Evolutionary conservation across 2,797 vertebrate genomes (phyloP), one percentile per base, ranked within the genome.

Genomic region (Anisognathus igniventris): DNA sequence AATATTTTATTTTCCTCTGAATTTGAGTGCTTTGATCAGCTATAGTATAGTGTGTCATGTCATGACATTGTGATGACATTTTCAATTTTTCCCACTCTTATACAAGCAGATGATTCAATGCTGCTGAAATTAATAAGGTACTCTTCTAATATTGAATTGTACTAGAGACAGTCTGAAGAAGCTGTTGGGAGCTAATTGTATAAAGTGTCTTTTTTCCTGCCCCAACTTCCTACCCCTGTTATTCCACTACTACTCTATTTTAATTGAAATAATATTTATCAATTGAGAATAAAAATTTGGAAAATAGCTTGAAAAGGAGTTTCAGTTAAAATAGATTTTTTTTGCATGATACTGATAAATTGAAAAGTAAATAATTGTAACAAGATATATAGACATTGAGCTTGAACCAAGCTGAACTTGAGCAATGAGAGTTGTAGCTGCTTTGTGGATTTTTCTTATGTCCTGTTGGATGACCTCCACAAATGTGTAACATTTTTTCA

Each of bases 401-500:
- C 64, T 87, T 77, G 77, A 92, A 88, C 86, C 37, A 47, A 79
- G 37, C 30, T 95, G 81, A 93, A 92, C 90, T 89, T 60, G 28
- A 81, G 60, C 19, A 12, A 17, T 35, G 56, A 60, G 19, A 60
- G 19, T 40, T 91, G 90, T 82, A 77, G 61, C 48, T 82, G 74
- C 56, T 92, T 76, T 95, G 39, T 18, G 22, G 48, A 66, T 64
- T 87, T 90, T 79, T 31, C 61, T 67, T 88, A 64, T 89, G 80
- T 94, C 86, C 50, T 4, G 1, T 57, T 94, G 77, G 61, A 86
- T 82, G 90, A 95, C 83, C 80, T 93, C 80, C 39, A 51, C n/a
- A 53, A 86, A 81, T 79, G 48, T 70, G 48, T 72, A 91, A 51
- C 76, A 76, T 93, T 94, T 94, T 91, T 95, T 85, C 57, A 31